These are phyloP conservation scores for Prionailurus viverrinus DNA, from an alignment of 2,113 vertebrate genomes.

Conservation along the genomic window DNA sequence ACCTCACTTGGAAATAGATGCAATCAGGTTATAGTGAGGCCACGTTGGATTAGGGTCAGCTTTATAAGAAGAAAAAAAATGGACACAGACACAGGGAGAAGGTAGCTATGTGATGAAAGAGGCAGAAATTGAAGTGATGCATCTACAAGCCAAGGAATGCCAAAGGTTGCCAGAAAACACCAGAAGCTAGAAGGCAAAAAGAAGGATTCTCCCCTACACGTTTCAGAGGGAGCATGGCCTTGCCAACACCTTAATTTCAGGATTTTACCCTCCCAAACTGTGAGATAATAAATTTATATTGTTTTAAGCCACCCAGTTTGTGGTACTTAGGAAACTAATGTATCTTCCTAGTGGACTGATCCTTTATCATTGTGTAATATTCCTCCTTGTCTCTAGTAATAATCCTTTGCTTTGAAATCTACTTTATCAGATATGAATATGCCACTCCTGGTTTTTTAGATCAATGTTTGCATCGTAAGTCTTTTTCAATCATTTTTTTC, in stretches of 20 bases:
- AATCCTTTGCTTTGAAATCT: not conserved
- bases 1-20: not conserved
- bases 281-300: not conserved
- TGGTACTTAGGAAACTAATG: not conserved
- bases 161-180: not conserved
- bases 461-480: not conserved
- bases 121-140: not conserved
- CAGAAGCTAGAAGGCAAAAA: not conserved
- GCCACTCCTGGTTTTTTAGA: not conserved
- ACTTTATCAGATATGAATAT: not conserved
- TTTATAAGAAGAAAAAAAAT: not conserved
- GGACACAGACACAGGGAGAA: not conserved
- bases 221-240: not conserved
- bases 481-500: not conserved
- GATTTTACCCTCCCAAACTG: not conserved
- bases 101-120: not conserved
- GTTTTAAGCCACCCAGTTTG: not conserved
- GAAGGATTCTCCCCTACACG: not conserved
- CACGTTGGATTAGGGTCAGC: not conserved
- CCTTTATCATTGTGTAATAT: not conserved
- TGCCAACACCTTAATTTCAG: not conserved
- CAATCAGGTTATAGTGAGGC: not conserved
- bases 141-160: not conserved
- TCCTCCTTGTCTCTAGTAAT: not conserved
- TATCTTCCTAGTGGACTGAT: not conserved